phyloP scores from a whole-genome alignment of 1,140 invertebrate genomes.

The Drosophila equinoxialis region DNA sequence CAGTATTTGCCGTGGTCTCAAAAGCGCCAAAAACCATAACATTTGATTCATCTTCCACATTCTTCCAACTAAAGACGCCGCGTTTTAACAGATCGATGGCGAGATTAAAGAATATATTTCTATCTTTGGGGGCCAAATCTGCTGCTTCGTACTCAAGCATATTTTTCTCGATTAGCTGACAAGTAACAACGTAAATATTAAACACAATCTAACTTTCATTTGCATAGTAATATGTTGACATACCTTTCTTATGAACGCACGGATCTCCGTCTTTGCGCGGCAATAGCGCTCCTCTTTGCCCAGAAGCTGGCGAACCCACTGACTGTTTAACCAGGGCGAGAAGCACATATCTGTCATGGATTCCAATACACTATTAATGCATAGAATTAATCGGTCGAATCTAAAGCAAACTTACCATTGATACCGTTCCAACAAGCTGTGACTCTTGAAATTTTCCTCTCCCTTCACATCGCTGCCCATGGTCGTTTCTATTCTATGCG shows the following conservation, averaged over 20 bases:
- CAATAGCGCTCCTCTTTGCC: constrained; percentile 54
- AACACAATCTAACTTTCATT: not conserved
- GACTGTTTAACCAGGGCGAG: constrained; percentile 63
- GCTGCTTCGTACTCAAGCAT: constrained; percentile 41
- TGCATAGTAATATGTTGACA: too few relatives aligned
- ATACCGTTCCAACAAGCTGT: constrained; percentile 54
- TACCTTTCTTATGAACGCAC: constrained; percentile 66
- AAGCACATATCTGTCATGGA: constrained; percentile 77
- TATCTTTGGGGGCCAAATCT: constrained; percentile 32
- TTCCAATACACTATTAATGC: constrained; percentile 64
- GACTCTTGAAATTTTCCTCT: constrained; percentile 42
- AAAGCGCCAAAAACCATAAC: constrained; percentile 75
- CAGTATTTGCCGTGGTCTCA: constrained; percentile 75
- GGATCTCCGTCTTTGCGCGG: constrained; percentile 57
- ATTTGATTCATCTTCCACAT: constrained; percentile 76
- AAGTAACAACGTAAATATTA: not conserved
- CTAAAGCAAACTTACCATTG: constrained; percentile 59
- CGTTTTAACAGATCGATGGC: constrained; percentile 59
- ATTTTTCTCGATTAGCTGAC: constrained; percentile 60
- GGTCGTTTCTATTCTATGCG: constrained; percentile 61
- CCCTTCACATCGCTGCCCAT: constrained; percentile 67
- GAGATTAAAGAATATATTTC: constrained; percentile 68
- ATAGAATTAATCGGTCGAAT: constrained; percentile 33
- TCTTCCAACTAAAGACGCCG: constrained; percentile 60
- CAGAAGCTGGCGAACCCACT: constrained; percentile 38